Conservation (phyloP, 2,888 invertebrate genomes). For the Dasypogon diadema region DNA sequence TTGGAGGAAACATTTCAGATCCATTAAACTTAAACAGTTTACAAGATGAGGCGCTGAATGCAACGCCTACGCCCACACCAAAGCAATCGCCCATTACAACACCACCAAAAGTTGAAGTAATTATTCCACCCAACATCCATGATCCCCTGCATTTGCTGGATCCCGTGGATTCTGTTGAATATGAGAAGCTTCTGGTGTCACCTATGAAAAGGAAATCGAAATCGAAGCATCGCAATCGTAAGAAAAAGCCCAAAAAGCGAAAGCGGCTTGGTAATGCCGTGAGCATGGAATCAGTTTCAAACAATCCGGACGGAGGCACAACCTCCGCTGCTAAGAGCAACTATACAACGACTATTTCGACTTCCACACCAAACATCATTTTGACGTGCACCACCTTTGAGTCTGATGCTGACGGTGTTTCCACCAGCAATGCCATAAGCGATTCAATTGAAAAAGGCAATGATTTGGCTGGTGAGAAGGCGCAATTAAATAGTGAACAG, state of each 20-base stretch:
- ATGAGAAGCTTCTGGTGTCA: conserved; percentile 82
- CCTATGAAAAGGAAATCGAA: conserved; percentile 72
- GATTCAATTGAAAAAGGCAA: conserved; percentile 17
- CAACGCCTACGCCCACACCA: conserved; percentile 94
- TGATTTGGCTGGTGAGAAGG: not conserved
- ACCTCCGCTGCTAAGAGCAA: not conserved
- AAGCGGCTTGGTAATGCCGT: conserved; percentile 61
- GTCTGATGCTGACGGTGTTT: not conserved
- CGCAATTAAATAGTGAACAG: not conserved
- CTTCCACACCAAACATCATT: conserved; percentile 8
- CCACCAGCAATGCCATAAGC: not conserved
- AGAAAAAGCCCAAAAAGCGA: conserved; percentile 73
- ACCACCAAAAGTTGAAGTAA: conserved; percentile 82
- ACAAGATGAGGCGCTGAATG: conserved; percentile 82
- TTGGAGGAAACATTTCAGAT: conserved; percentile 96
- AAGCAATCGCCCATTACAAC: conserved; percentile 73
- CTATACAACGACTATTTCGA: not conserved
- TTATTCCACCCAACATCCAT: conserved; percentile 91
- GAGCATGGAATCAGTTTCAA: conserved; percentile 31
- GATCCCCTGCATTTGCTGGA: conserved; percentile 91
- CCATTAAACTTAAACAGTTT: conserved; percentile 94
- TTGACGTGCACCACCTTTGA: not conserved
- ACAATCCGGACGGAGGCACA: not conserved
- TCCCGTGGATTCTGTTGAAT: conserved; percentile 83
- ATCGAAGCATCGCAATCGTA: conserved; percentile 75